Conservation (phyloP, 2,113 vertebrate species). For the Paradisaea rubra region DNA sequence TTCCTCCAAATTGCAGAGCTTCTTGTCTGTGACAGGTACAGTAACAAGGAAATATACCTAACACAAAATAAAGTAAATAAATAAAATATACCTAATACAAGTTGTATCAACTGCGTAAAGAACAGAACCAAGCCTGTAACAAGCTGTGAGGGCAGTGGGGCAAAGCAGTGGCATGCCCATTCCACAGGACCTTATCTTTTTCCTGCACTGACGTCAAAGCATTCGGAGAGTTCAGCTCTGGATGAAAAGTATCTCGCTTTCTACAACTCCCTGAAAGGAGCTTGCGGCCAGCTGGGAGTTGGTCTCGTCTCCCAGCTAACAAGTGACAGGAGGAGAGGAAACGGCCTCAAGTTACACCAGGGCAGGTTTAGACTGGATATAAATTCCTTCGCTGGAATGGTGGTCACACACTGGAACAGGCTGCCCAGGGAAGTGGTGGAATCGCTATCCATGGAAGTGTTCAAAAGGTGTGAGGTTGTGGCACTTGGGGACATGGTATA, state of each 20-base stretch:
- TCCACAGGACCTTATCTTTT: background rate
- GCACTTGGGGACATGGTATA: no score
- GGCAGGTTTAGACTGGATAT: background rate
- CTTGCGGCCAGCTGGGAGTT: background rate
- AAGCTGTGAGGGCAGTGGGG: background rate
- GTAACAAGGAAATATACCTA: background rate
- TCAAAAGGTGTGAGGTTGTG: background rate
- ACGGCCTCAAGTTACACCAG: accelerated
- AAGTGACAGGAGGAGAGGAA: background rate
- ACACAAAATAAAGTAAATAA: background rate
- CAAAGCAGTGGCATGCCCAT: background rate
- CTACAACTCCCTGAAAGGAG: background rate
- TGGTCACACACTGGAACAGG: background rate
- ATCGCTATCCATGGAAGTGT: background rate
- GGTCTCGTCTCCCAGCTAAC: accelerated
- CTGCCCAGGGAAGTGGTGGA: background rate
- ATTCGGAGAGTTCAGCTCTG: background rate
- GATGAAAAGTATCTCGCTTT: background rate
- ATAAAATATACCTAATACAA: background rate
- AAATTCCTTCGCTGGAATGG: background rate
- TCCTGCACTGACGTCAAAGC: background rate
- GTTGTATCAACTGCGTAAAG: background rate
- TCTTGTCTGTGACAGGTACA: background rate
- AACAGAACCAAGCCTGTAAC: background rate
- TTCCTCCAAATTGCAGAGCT: background rate